Evolutionary conservation across 1,140 invertebrate genomes (phyloP).

Genomic region (Globodera ellingtonae): DNA sequence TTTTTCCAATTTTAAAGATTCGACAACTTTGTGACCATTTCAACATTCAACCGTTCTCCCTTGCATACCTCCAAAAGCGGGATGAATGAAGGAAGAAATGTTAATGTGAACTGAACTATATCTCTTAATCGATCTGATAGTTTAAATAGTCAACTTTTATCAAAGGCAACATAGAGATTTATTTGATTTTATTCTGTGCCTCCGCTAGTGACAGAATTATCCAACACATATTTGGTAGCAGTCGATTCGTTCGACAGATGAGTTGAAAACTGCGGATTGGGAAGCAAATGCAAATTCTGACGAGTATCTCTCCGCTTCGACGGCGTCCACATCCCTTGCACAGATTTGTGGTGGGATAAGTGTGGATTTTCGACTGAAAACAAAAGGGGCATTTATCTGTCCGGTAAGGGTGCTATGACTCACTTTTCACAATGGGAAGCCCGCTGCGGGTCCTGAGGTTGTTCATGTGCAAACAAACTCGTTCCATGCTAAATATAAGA

Average conservation of each 20-base stretch:
- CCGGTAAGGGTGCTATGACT: background rate
- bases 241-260: slow-evolving; percentile 5
- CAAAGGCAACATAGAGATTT: background rate
- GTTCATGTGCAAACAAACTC: slow-evolving; percentile 42
- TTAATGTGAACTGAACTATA: background rate
- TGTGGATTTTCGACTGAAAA: slow-evolving; percentile 22
- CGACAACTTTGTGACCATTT: slow-evolving; percentile 24
- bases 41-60: slow-evolving; percentile 22
- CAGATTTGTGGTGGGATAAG: slow-evolving; percentile 40
- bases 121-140: background rate
- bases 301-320: slow-evolving; percentile 23
- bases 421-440: slow-evolving; percentile 48
- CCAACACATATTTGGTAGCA: slow-evolving; percentile 39
- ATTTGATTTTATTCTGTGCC: background rate
- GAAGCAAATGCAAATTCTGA: slow-evolving; percentile 38
- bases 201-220: background rate
- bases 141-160: background rate
- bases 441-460: slow-evolving; percentile 43
- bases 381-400: background rate
- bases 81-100: background rate
- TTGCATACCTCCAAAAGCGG: slow-evolving; percentile 9
- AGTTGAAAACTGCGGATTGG: slow-evolving; percentile 36
- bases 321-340: slow-evolving; percentile 51
- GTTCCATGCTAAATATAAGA: slow-evolving; percentile 45
- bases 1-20: background rate